A percentile compares a stretch with the other conserved stretches of the same genome.
phyloP scores from a whole-genome alignment of 2,888 invertebrate species.

The Baccha elongata region DNA sequence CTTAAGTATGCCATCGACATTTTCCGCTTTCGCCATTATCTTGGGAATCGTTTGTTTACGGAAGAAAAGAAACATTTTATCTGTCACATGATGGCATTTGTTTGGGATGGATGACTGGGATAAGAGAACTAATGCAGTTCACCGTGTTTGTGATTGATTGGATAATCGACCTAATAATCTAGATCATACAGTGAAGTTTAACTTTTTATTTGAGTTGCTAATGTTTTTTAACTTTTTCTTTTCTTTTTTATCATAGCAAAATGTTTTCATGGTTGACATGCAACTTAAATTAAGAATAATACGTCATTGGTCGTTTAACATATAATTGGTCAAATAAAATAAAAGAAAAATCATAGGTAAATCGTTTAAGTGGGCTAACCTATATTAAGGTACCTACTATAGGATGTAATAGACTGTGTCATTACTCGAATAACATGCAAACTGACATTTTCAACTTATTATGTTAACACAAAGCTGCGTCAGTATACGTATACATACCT shows the following conservation, averaged over 20 bases:
- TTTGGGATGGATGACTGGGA: constrained; percentile 3
- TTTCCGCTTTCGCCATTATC: constrained; percentile 46
- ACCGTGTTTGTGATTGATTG: constrained; percentile 57
- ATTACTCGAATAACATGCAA: no score
- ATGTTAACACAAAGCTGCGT: no score
- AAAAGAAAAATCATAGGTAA: no score
- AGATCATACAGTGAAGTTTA: constrained; percentile 14
- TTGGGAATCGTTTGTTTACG: constrained; percentile 29
- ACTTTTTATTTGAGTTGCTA: background rate
- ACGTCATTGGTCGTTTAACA: no score
- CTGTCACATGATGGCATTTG: constrained; percentile 36
- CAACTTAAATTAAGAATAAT: constrained; percentile 9
- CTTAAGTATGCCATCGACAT: constrained; percentile 15
- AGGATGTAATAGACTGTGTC: no score
- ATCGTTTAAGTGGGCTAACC: no score
- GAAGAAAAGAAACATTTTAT: constrained; percentile 51
- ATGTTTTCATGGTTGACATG: constrained; percentile 26
- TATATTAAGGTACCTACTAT: no score
- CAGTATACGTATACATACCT: no score
- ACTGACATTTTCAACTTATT: no score
- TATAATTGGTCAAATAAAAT: background rate
- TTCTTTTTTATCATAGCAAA: background rate
- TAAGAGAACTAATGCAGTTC: constrained; percentile 30
- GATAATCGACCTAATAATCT: constrained; percentile 63
- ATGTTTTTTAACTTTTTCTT: constrained; percentile 7